These are phyloP conservation scores for Picus viridis DNA, from an alignment of 2,797 vertebrate genomes.

Conservation along the genomic window DNA sequence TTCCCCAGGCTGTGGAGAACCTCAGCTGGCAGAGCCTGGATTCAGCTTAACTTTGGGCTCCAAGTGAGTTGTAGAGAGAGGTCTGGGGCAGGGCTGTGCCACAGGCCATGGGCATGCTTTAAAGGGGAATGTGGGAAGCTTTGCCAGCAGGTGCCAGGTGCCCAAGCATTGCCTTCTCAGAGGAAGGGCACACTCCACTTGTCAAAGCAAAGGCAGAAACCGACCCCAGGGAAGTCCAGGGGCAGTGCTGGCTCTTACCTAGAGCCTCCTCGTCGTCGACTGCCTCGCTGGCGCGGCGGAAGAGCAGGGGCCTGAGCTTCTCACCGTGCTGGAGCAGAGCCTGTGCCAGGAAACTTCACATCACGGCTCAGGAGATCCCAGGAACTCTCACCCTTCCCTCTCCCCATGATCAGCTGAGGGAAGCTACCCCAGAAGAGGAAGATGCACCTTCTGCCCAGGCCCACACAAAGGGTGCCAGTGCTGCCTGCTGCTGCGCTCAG, in stretches of 20 bases:
- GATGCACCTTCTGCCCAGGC: neutral
- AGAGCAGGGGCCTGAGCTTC: constrained; percentile 86
- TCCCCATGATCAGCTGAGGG: neutral
- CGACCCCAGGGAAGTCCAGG: neutral
- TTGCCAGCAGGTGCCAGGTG: neutral
- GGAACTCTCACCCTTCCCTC: neutral
- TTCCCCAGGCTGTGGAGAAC: neutral
- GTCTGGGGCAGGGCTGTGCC: neutral
- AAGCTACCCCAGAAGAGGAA: neutral
- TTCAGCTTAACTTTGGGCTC: neutral
- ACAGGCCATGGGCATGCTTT: neutral
- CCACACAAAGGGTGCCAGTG: neutral
- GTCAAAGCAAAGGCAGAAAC: neutral
- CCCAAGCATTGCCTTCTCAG: neutral
- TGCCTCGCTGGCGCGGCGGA: constrained; percentile 88
- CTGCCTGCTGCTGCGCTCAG: neutral
- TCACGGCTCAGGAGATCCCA: neutral
- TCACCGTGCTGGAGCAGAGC: constrained; percentile 82
- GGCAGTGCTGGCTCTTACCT: constrained; percentile 41
- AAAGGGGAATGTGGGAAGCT: neutral
- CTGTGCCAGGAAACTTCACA: constrained; percentile 46
- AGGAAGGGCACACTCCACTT: neutral
- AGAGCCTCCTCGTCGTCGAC: constrained; percentile 81
- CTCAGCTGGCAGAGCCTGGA: neutral
- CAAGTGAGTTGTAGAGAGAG: neutral